A percentile compares a stretch with the other conserved stretches of the same genome.
Evolutionary conservation across 2,113 vertebrate genomes (phyloP).

Genomic region (Chrysemys picta): DNA sequence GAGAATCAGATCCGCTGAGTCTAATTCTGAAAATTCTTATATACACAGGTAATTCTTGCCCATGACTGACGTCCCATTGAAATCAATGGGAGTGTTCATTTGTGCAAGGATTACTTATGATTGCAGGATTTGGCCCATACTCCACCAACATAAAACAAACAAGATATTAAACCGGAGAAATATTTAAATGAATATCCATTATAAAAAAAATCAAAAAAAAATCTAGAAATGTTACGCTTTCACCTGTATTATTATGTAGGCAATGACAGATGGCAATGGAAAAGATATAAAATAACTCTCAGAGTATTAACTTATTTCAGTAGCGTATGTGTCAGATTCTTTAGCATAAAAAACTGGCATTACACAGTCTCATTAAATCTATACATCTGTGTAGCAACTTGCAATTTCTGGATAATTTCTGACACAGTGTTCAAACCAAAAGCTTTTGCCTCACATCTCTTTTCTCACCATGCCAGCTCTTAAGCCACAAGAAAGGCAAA

Average conservation of each 20-base stretch:
- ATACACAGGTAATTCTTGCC: neutral
- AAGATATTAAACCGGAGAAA: slow-evolving; percentile 66
- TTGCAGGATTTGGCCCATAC: neutral
- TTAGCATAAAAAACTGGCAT: slow-evolving; percentile 79
- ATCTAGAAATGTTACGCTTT: slow-evolving; percentile 55
- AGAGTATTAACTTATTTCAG: slow-evolving; percentile 76
- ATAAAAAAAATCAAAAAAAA: neutral
- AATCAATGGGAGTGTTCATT: neutral
- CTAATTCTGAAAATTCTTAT: neutral
- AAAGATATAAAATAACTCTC: slow-evolving; percentile 73
- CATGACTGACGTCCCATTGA: neutral
- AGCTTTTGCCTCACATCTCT: slow-evolving; percentile 77
- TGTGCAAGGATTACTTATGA: neutral
- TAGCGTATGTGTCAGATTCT: slow-evolving; percentile 72
- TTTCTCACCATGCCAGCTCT: slow-evolving; percentile 74
- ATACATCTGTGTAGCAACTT: slow-evolving; percentile 79
- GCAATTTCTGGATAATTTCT: slow-evolving; percentile 77
- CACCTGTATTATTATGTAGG: slow-evolving; percentile 74
- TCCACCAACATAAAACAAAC: slow-evolving; percentile 61
- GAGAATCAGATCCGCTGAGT: neutral
- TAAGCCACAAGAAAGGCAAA: slow-evolving; percentile 76
- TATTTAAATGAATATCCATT: slow-evolving; percentile 73
- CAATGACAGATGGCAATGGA: slow-evolving; percentile 75
- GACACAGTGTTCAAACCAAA: slow-evolving; percentile 76
- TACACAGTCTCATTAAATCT: slow-evolving; percentile 78